Evolutionary conservation across 2,888 invertebrate species (phyloP).

Genomic region (Subacronicta megacephala): DNA sequence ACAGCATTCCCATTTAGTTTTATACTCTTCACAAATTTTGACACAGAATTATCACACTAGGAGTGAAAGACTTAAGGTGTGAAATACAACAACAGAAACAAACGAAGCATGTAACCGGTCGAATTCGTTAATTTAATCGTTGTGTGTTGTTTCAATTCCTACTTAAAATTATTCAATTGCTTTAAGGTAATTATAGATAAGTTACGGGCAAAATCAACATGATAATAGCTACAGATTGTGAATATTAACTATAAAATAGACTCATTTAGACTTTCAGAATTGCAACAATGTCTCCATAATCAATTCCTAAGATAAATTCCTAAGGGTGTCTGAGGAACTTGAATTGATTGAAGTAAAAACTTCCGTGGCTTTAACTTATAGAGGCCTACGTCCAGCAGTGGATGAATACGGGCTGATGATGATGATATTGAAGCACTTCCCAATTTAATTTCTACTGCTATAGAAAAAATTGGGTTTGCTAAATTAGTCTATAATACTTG

Average conservation of each 20-base stretch:
- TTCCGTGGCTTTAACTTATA: too few relatives aligned
- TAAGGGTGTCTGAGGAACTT: background rate
- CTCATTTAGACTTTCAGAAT: background rate
- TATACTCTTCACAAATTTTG: conserved; percentile 18
- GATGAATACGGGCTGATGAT: too few relatives aligned
- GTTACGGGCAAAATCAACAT: conserved; percentile 38
- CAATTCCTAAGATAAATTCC: background rate
- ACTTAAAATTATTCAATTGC: conserved; percentile 52
- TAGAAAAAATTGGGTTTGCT: too few relatives aligned
- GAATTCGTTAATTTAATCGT: conserved; percentile 50
- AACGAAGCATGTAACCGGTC: conserved; percentile 28
- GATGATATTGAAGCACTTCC: too few relatives aligned
- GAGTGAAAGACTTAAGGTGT: accelerated
- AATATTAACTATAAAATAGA: background rate
- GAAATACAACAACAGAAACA: background rate
- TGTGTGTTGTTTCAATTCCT: conserved; percentile 49
- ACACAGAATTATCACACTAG: conserved; percentile 5
- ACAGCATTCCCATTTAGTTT: conserved; percentile 43
- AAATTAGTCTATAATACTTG: too few relatives aligned
- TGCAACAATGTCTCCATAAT: background rate
- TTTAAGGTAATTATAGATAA: conserved; percentile 43
- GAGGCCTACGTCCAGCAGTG: too few relatives aligned
- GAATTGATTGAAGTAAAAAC: too few relatives aligned
- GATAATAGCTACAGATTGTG: conserved; percentile 19
- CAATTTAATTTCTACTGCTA: too few relatives aligned